A percentile compares a stretch with the other conserved stretches of the same genome.
Conservation (phyloP, 2,888 invertebrate genomes). For the Octonoba sinensis region DNA sequence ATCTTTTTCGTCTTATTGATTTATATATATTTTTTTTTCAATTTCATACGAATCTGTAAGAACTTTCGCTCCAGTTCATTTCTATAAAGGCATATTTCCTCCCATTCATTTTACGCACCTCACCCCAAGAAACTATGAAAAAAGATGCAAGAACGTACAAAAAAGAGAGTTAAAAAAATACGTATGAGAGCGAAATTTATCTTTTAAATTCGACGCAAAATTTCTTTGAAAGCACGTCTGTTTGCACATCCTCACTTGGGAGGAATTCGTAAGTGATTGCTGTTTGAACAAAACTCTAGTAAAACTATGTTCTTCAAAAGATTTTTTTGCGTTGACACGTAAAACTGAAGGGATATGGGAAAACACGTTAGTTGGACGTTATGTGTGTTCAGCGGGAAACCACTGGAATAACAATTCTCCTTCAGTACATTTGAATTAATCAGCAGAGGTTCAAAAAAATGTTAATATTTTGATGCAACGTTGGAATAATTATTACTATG, state of each 20-base stretch:
- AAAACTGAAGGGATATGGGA: no score
- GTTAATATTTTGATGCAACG: no score
- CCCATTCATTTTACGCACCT: slow-evolving; percentile 1
- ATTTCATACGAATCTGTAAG: slow-evolving; percentile 5
- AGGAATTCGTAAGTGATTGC: slow-evolving; percentile 52
- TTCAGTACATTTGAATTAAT: no score
- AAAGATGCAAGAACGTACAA: neutral
- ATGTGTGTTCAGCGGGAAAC: no score
- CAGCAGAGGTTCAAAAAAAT: no score
- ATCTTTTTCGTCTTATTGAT: no score
- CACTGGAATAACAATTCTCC: no score
- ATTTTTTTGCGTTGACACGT: no score
- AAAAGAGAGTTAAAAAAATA: slow-evolving; percentile 8
- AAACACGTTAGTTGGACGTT: no score
- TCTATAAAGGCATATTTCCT: slow-evolving; percentile 22
- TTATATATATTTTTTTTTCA: no score
- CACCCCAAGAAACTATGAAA: slow-evolving; percentile 4
- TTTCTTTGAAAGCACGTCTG: slow-evolving; percentile 54
- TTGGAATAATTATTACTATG: no score
- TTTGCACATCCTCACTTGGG: slow-evolving; percentile 42
- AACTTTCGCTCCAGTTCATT: slow-evolving; percentile 30
- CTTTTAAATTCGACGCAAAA: slow-evolving; percentile 43
- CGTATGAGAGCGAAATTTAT: slow-evolving; percentile 23
- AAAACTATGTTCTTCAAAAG: neutral
- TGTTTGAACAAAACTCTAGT: slow-evolving; percentile 30